Base-by-base conservation (phyloP, 2,797 vertebrate species). In the Betta splendens region DNA sequence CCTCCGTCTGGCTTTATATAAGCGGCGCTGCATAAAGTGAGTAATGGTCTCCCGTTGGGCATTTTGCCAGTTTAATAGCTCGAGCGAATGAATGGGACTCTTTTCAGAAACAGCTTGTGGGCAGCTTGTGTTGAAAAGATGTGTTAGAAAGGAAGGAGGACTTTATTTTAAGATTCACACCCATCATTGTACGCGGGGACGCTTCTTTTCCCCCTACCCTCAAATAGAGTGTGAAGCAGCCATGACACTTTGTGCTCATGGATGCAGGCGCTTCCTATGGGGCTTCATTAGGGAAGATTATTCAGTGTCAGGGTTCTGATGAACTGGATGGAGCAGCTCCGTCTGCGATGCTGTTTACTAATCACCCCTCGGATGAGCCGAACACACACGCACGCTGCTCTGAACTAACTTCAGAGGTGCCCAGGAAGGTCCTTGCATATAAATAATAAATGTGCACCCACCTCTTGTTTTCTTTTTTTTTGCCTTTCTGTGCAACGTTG, bases 21-120 rank as follows among this genome's bases (percentile, higher is more conserved):
- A 42, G n/a, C 48, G 54, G 36, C 22, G 13, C 31, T 22, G 20
- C 43, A 45, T 47, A 33, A 35, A 69, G 55, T 49, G 72, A 79
- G 84, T 79, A 67, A 53, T 38, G 28, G 45, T 63, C 31, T 60
- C 68, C 69, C 69, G 62, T 40, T 48, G 25, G 69, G 69, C 20
- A 5, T 53, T 44, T 52, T 71, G 26, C 39, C 4, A 22, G 45
- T 72, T 68, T 78, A 77, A 69, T 69, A 49, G 63, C 42, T 22
- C 45, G 50, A 61, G 56, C 42, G 74, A 79, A 78, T 6, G 20
- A 64, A 75, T 60, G 44, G n/a, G 12, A 17, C 52, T 66, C 31
- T 29, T 23, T 67, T 61, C 16, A 55, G 63, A 77, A 75, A 65
- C 18, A 8, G 58, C 70, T 70, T 11, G 46, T 13, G 31, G 73